Percentiles rank a stretch among this genome's conserved stretches.
Conservation (phyloP, 2,797 vertebrate species). For the Clarias platycephalus region DNA sequence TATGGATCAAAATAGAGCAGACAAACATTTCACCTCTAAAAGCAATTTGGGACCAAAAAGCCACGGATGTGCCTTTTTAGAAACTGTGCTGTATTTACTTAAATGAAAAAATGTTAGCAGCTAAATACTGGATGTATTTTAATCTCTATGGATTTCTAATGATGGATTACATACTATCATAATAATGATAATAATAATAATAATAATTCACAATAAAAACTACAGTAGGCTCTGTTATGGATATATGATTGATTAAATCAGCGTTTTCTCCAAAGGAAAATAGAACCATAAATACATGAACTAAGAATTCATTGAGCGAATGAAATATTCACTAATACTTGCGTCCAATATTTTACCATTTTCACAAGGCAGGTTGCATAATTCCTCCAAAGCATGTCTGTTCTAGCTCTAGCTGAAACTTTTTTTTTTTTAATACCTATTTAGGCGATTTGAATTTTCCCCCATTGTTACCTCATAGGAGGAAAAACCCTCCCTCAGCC, state of each 20-base stretch:
- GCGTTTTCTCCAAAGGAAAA: background rate
- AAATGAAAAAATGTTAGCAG: background rate
- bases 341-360: too few relatives aligned
- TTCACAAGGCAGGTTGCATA: too few relatives aligned
- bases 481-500: too few relatives aligned
- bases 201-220: background rate
- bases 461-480: too few relatives aligned
- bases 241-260: background rate
- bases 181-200: too few relatives aligned
- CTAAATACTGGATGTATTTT: background rate
- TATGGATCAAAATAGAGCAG: slow-evolving; percentile 52
- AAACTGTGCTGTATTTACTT: background rate
- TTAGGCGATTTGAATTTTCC: too few relatives aligned
- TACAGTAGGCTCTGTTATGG: background rate
- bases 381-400: too few relatives aligned
- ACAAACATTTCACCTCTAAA: slow-evolving; percentile 39
- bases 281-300: background rate
- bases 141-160: background rate
- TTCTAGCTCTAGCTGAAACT: too few relatives aligned
- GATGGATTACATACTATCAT: background rate
- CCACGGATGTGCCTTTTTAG: background rate
- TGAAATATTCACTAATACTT: slow-evolving; percentile 3
- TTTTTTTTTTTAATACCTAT: too few relatives aligned
- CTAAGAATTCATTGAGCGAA: background rate
- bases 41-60: slow-evolving; percentile 33